Evolutionary conservation across 2,888 invertebrate species (phyloP).

Genomic region (Sinodicranocentrus sp.): DNA sequence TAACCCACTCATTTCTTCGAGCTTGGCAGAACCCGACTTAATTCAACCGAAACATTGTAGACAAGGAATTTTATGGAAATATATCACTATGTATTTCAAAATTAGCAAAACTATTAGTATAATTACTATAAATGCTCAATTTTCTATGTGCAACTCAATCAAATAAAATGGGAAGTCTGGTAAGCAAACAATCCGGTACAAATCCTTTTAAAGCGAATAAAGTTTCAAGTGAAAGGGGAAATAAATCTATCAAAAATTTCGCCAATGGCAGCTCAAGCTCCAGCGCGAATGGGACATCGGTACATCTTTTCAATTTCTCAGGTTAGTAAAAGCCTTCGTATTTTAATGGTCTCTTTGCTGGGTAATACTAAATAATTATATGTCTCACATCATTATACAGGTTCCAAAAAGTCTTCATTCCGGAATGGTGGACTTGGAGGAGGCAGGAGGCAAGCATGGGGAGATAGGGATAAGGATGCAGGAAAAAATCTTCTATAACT

Average conservation of each 20-base stretch:
- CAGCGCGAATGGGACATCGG: constrained; percentile 37
- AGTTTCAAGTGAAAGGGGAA: constrained; percentile 4
- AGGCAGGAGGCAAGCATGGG: constrained; percentile 58
- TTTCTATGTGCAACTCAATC: background rate
- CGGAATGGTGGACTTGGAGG: constrained; percentile 20
- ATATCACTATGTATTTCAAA: too few relatives aligned
- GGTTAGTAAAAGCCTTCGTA: too few relatives aligned
- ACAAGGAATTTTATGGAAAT: too few relatives aligned
- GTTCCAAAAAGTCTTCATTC: constrained; percentile 33
- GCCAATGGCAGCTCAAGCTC: too few relatives aligned
- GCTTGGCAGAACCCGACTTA: too few relatives aligned
- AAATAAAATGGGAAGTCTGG: constrained; percentile 41
- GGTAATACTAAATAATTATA: too few relatives aligned
- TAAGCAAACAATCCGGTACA: constrained; percentile 43
- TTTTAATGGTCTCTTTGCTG: background rate
- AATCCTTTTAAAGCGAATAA: constrained; percentile 32
- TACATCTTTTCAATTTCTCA: constrained; percentile 54
- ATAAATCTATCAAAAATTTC: background rate
- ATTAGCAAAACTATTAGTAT: too few relatives aligned
- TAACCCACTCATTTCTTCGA: too few relatives aligned
- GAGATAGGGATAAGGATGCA: constrained; percentile 51
- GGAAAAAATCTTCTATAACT: constrained; percentile 56
- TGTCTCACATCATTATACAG: too few relatives aligned
- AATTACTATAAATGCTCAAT: background rate
- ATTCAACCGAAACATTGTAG: too few relatives aligned